Percentiles rank a stretch among this genome's conserved stretches.
phyloP scores from a whole-genome alignment of 2,888 invertebrate species.

The Nemoura dubitans region DNA sequence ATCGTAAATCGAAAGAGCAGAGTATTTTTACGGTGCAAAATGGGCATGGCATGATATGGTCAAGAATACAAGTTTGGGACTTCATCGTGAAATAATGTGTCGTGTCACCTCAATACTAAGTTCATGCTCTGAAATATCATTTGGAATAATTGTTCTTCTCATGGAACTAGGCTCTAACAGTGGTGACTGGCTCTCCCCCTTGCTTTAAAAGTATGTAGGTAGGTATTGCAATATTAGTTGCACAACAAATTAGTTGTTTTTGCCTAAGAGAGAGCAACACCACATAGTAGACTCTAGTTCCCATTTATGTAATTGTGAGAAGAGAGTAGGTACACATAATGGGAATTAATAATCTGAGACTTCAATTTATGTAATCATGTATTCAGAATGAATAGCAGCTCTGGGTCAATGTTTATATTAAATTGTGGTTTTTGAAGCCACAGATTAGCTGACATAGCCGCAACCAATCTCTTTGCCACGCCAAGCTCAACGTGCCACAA shows the following conservation, averaged over 20 bases:
- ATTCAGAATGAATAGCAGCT: too few relatives aligned
- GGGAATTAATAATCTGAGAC: too few relatives aligned
- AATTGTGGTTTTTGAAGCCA: background rate
- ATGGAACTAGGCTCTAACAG: background rate
- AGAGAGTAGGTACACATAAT: too few relatives aligned
- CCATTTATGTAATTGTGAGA: background rate
- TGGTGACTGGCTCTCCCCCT: background rate
- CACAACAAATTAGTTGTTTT: background rate
- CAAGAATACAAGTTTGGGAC: background rate
- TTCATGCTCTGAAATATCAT: background rate
- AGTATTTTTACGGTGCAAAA: background rate
- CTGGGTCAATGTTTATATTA: too few relatives aligned
- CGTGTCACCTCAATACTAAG: background rate
- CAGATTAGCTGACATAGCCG: background rate
- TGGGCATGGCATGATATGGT: background rate
- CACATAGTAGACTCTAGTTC: background rate
- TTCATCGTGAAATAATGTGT: background rate
- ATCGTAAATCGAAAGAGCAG: background rate
- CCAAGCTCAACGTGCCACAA: background rate
- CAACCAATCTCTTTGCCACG: background rate
- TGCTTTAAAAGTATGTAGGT: too few relatives aligned
- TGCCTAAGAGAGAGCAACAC: background rate
- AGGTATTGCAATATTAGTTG: background rate
- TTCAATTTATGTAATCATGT: too few relatives aligned
- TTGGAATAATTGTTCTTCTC: background rate